Base-by-base conservation (phyloP, 2,888 invertebrate genomes). In the Scelioninae gen. 1 region DNA sequence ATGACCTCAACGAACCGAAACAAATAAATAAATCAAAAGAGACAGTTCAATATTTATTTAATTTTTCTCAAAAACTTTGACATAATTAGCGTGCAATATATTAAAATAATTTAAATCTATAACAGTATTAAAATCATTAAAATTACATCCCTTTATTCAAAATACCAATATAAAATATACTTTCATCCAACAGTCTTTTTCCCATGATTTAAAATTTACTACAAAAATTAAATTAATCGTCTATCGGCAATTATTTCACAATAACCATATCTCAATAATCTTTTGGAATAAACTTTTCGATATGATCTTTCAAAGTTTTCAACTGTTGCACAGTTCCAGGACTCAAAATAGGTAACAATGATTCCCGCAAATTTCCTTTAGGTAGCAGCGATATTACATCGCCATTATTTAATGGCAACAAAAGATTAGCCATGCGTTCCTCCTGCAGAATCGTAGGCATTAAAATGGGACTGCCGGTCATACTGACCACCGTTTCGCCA, bases 401-500 rank as follows among this genome's bases (percentile, higher is more conserved):
- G 23, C 95, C 95, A 88, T 95, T 94, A 16, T 92, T 89, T 0
- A 95, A 92, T 0, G 95, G 94, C 11, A 95, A 95, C 90, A 95
- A 95, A 85, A 95, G 93, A 90, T 95, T 95, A 0, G 95, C 94
- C 80, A 93, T 93, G 43, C 93, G 93, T 13, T 95, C 94, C 0
- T 93, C 90, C 56, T 88, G 29, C 0, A 91, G 85, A 9, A 92
- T 86, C 3, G 90, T 90, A 0, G 94, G 94, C 51, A 95, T 94
- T 90, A 95, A 92, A 55, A 95, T 92, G 0, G 95, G 95, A 68
- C 71, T 78, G n/a, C 78, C 63, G 0, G 71, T 94, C 93, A 95
- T 94, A 74, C 95, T 95, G 1, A 95, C 92, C 7, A 95, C 95
- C 93, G 95, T 94, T 93, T 95, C 95, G 0, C 95, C 95, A 82